Base-by-base conservation (phyloP, 1,140 invertebrate genomes). In the Neoseiulus cucumeris region DNA sequence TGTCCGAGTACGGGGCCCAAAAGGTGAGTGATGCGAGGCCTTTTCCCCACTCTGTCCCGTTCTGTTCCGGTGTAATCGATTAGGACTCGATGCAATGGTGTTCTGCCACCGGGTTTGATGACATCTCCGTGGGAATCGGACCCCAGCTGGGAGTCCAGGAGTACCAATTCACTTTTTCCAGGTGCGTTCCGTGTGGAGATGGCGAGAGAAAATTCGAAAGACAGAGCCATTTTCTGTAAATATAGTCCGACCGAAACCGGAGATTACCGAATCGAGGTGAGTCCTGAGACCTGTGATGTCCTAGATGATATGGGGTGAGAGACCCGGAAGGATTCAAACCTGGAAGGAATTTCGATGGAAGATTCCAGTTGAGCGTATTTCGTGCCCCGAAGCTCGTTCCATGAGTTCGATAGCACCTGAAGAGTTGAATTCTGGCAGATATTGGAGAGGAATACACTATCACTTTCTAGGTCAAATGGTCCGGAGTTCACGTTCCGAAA, bases 111-210 rank as follows among this genome's bases (percentile, higher is more conserved):
- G 7, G 5, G 25, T 64, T 7, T n/a, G 4, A 64, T 22, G 20
- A 64, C 29, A 59, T 59, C 12, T 14, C n/a, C 12, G 20, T 12
- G 12, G 22, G 12, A 12, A 22, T 59, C 25, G 51, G 12, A 12
- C 25, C 12, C 22, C 51, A n/a, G 20, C 22, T n/a, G n/a, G n/a
- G n/a, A n/a, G n/a, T n/a, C n/a, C n/a, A n/a, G n/a, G n/a, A n/a
- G n/a, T 22, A 22, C 22, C 33, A 4, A 28, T 65, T 64, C 42
- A 42, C 6, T 71, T n/a, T n/a, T n/a, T 70, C n/a, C 69, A 78
- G 77, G 77, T 65, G 79, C 78, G 6, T 80, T 80, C 74, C 77
- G 77, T 64, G 79, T 81, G 18, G 78, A 81, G 69, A 80, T 80
- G 79, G 77, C 79, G 69, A 70, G 79, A 22, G 79, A 81, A 67